Percentiles rank a stretch among this genome's conserved stretches.
These are phyloP conservation scores for Asbolus verrucosus DNA, from an alignment of 1,140 invertebrate species.

Conservation along the genomic window DNA sequence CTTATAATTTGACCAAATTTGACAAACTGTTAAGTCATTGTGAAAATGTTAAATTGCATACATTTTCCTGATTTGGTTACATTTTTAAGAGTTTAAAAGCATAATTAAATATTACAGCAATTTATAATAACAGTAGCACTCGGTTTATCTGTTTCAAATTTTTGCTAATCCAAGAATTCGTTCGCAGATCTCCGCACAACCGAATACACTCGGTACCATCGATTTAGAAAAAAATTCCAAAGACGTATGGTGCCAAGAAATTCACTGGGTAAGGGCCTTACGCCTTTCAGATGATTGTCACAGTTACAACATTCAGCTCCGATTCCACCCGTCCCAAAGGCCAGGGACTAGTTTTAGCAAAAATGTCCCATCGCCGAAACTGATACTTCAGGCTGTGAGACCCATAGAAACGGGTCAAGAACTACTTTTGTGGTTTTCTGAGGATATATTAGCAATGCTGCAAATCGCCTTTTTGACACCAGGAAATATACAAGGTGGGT, in stretches of 20 bases:
- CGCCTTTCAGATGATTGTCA: slow-evolving; percentile 76
- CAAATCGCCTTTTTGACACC: slow-evolving; percentile 85
- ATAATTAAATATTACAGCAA: too few relatives aligned
- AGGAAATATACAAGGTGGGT: slow-evolving; percentile 81
- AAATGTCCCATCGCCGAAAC: slow-evolving; percentile 51
- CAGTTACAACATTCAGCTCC: slow-evolving; percentile 74
- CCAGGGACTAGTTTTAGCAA: slow-evolving; percentile 41
- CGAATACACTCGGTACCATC: slow-evolving; percentile 55
- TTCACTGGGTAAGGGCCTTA: slow-evolving; percentile 65
- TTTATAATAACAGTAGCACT: too few relatives aligned
- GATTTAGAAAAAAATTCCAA: slow-evolving; percentile 57
- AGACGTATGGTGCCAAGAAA: slow-evolving; percentile 54
- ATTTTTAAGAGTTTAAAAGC: too few relatives aligned
- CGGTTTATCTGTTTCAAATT: too few relatives aligned
- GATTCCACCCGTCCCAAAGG: slow-evolving; percentile 56
- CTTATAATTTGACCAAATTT: too few relatives aligned
- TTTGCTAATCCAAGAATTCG: too few relatives aligned
- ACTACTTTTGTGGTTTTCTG: slow-evolving; percentile 85
- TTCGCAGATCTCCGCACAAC: slow-evolving; percentile 57
- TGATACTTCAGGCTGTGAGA: slow-evolving; percentile 67
- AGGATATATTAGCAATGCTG: slow-evolving; percentile 76
- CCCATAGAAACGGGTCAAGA: slow-evolving; percentile 71
- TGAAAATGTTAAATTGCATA: too few relatives aligned
- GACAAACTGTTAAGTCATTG: too few relatives aligned
- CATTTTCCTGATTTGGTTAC: too few relatives aligned